Conservation (phyloP, 2,888 invertebrate species). For the Gisinianus flammeolus region DNA sequence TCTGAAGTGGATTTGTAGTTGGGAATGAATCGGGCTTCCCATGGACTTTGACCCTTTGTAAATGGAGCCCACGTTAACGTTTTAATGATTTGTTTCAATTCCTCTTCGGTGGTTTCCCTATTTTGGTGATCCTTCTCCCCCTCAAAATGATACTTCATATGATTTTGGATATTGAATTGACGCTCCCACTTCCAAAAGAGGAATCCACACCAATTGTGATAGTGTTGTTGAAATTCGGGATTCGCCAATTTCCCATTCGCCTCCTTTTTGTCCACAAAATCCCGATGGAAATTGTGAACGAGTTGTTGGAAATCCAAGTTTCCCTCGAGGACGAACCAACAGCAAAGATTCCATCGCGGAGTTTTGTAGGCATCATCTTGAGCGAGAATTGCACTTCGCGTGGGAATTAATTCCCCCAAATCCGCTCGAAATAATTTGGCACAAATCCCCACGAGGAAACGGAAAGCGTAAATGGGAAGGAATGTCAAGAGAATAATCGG, state of each 20-base stretch:
- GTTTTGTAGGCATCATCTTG: constrained; percentile 43
- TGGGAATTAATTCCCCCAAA: constrained; percentile 48
- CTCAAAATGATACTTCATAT: constrained; percentile 41
- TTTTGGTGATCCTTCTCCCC: background rate
- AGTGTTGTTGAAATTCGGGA: constrained; percentile 54
- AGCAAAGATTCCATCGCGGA: constrained; percentile 50
- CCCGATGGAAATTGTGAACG: constrained; percentile 38
- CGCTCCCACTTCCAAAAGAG: constrained; percentile 54
- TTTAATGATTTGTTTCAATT: constrained; percentile 46
- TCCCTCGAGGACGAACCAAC: constrained; percentile 50
- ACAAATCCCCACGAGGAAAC: constrained; percentile 41
- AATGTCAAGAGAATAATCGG: constrained; percentile 17
- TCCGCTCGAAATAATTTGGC: constrained; percentile 43
- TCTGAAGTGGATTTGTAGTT: constrained; percentile 40
- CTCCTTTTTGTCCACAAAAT: constrained; percentile 41
- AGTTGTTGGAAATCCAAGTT: constrained; percentile 46
- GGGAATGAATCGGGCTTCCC: constrained; percentile 51
- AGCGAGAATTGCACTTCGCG: constrained; percentile 49
- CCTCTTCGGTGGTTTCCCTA: constrained; percentile 18
- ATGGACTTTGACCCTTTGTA: constrained; percentile 47
- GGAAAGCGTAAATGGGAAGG: constrained; percentile 44
- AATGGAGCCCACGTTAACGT: constrained; percentile 45
- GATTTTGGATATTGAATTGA: constrained; percentile 45
- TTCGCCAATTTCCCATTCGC: constrained; percentile 33
- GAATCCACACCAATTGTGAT: constrained; percentile 44